Evolutionary conservation across 2,113 vertebrate species (phyloP), one percentile per base, ranked within the genome.

Genomic region (Larimichthys crocea): DNA sequence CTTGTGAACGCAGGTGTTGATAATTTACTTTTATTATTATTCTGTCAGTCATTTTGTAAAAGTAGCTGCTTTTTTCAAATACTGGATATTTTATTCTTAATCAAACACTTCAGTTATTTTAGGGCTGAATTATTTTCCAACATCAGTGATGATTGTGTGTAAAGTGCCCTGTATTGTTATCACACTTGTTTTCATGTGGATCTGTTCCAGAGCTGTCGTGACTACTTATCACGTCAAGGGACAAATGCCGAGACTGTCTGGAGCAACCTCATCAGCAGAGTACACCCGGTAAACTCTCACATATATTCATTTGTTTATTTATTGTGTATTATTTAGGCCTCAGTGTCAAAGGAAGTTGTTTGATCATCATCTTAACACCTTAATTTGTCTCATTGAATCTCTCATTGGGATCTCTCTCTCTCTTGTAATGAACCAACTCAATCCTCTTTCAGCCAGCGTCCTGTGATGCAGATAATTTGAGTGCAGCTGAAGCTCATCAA

Each of bases 221-320:
- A 86, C 89, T 96, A 95, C 89, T 94, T 98, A 56, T 86, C 93
- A 66, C 91, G 85, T 82, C 95, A 93, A 91, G 95, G 92, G 70
- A 93, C 94, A 26, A 91, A 91, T 79, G 94, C 96, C 67, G 96
- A 95, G 93, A 91, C 76, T 22, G 94, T 96, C 64, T 97, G 96
- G 95, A 89, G 74, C 12, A 73, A 90, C 74, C 93, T 95, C 57
- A 92, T 95, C 91, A 81, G 74, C 77, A 90, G 82, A 88, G 83
- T 95, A 82, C 94, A 94, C 78, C 89, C 92, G 91, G 95, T 96
- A 91, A 74, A 35, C 24, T 3, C 20, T 11, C 15, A 3, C 57
- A 0, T 3, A 61, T 57, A 26, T 19, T 46, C 10, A 69, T 52
- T 6, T 73, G 10, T 42, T 49, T 65, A 31, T 62, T 66, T 29